Evolutionary conservation across 1,140 invertebrate genomes (phyloP).

Genomic region (Muscidifurax raptorellus): DNA sequence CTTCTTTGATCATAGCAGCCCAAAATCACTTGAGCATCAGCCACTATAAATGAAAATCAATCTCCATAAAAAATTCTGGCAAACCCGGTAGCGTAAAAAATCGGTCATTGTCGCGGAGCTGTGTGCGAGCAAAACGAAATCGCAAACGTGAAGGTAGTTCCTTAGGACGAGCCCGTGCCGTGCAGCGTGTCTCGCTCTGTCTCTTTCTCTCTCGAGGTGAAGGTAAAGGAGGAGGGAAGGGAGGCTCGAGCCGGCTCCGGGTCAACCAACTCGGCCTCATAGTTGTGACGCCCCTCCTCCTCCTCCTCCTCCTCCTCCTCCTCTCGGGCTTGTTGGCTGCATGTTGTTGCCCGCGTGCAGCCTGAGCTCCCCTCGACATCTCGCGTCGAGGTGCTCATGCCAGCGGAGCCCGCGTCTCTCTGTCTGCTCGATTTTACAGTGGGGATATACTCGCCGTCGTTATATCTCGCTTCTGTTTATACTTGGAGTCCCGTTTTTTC

Average conservation of each 20-base stretch:
- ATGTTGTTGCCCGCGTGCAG: constrained; percentile 4
- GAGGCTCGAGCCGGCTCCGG: constrained; percentile 62
- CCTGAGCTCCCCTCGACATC: constrained; percentile 14
- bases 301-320: constrained; percentile 30
- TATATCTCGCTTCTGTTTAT: background rate
- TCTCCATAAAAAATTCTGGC: background rate
- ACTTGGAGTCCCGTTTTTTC: constrained; percentile 32
- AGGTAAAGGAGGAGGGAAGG: constrained; percentile 69
- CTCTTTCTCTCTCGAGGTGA: background rate
- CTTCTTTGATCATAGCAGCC: background rate
- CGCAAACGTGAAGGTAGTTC: constrained; percentile 70
- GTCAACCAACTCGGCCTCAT: constrained; percentile 74
- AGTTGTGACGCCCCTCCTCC: constrained; percentile 54
- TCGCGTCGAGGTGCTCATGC: constrained; percentile 57
- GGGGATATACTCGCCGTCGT: background rate
- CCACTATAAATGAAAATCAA: background rate
- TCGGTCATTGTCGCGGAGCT: constrained; percentile 3
- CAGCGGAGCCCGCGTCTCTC: constrained; percentile 62
- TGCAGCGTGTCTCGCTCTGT: no score
- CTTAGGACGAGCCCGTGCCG: constrained; percentile 65
- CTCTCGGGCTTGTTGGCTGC: constrained; percentile 13
- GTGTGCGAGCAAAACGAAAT: constrained; percentile 65
- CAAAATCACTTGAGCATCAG: background rate
- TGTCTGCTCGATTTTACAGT: constrained; percentile 47
- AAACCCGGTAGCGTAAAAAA: constrained; percentile 9